A percentile compares a stretch with the other conserved stretches of the same genome.
Evolutionary conservation across 1,140 invertebrate genomes (phyloP).

Genomic region (Teleogryllus occipitalis): DNA sequence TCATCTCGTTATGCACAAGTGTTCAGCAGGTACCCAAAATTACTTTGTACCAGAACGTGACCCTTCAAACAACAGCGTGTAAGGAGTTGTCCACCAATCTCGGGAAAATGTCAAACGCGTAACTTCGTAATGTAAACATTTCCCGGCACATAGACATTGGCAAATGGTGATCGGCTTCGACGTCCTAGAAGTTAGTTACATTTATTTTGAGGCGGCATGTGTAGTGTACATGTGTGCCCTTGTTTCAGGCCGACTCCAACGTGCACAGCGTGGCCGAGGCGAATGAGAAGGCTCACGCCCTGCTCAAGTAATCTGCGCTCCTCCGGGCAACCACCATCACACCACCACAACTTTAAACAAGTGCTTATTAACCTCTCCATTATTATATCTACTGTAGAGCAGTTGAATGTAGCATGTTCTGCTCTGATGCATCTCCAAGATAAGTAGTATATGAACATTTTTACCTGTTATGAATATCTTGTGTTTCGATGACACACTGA

Average conservation of each 20-base stretch:
- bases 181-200: no score
- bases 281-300: constrained; percentile 31
- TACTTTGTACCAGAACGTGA: no score
- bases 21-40: no score
- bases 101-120: no score
- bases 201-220: no score
- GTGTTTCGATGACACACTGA: background rate
- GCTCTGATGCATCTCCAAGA: constrained; percentile 1
- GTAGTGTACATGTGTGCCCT: background rate
- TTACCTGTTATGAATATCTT: background rate
- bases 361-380: constrained; percentile 1
- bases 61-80: no score
- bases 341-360: background rate
- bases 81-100: no score
- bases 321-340: background rate
- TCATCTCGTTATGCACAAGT: no score
- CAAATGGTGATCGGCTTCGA: no score
- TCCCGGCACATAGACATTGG: no score
- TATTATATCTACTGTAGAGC: background rate
- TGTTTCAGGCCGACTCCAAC: constrained; percentile 26
- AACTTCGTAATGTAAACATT: no score
- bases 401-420: constrained; percentile 4
- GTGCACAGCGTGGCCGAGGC: constrained; percentile 30
- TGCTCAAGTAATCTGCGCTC: constrained; percentile 22
- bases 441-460: constrained; percentile 6